Evolutionary conservation across 2,888 invertebrate species (phyloP).

Genomic region (Drosophila cracens): DNA sequence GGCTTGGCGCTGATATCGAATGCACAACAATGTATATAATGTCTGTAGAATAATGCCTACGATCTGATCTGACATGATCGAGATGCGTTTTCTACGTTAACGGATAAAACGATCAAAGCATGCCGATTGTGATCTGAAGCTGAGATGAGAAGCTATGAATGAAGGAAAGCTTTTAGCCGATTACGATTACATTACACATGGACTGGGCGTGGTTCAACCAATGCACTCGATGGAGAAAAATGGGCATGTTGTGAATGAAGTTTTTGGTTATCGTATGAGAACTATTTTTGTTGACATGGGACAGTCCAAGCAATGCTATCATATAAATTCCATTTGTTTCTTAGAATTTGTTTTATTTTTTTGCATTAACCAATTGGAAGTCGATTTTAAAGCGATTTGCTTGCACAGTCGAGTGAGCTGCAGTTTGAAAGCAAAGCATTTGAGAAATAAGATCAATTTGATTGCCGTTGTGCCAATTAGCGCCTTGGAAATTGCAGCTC

Average conservation of each 20-base stretch:
- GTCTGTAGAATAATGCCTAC: slow-evolving; percentile 21
- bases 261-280: slow-evolving; percentile 31
- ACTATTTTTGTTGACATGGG: slow-evolving; percentile 4
- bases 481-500: slow-evolving; percentile 40
- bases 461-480: slow-evolving; percentile 28
- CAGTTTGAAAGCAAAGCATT: slow-evolving; percentile 39
- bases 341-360: slow-evolving; percentile 8
- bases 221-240: slow-evolving; percentile 48
- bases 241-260: slow-evolving; percentile 43
- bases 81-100: slow-evolving; percentile 44
- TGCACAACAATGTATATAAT: slow-evolving; percentile 54
- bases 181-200: slow-evolving; percentile 21
- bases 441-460: slow-evolving; percentile 6
- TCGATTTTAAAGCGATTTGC: slow-evolving; percentile 21
- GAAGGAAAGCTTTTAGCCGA: slow-evolving; percentile 34
- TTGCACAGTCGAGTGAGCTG: slow-evolving; percentile 39
- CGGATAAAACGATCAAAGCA: slow-evolving; percentile 55
- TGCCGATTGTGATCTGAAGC: slow-evolving; percentile 57
- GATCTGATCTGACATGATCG: slow-evolving; percentile 21
- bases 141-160: slow-evolving; percentile 26
- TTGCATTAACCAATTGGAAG: slow-evolving; percentile 12
- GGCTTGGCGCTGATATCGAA: slow-evolving; percentile 40
- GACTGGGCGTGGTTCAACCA: slow-evolving; percentile 33
- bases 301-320: slow-evolving; percentile 33
- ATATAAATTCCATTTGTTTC: slow-evolving; percentile 11